Percentiles rank a stretch among this genome's conserved stretches.
These are phyloP conservation scores for Xiphydria camelus DNA, from an alignment of 2,888 invertebrate genomes.

Conservation along the genomic window DNA sequence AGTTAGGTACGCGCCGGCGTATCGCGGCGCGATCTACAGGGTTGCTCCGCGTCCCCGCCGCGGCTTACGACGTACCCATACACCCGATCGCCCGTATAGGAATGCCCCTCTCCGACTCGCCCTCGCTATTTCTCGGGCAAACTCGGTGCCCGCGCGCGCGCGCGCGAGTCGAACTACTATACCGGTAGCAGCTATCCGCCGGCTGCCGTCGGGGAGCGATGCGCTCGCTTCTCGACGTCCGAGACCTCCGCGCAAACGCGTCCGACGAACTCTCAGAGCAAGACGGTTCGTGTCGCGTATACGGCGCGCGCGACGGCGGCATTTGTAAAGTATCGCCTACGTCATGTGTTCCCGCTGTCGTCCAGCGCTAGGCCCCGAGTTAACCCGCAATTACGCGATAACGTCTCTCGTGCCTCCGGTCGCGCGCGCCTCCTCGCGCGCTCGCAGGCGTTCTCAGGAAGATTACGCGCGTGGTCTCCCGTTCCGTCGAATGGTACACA, in stretches of 20 bases:
- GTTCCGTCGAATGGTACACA: too few species aligned
- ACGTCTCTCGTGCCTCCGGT: constrained; percentile 31
- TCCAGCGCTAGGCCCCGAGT: too few species aligned
- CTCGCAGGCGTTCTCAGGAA: too few species aligned
- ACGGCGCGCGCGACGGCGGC: constrained; percentile 14
- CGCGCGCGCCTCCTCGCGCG: constrained; percentile 9
- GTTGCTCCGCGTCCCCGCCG: constrained; percentile 7
- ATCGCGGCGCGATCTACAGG: constrained; percentile 29
- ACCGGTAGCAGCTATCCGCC: too few species aligned
- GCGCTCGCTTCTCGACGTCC: constrained; percentile 9
- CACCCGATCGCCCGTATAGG: too few species aligned
- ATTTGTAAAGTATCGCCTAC: too few species aligned
- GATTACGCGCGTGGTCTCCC: too few species aligned
- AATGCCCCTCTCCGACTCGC: not conserved
- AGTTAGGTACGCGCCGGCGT: constrained; percentile 25
- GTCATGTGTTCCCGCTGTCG: too few species aligned
- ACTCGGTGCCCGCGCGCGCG: not conserved
- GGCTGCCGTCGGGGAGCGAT: constrained; percentile 10
- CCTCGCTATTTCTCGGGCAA: not conserved
- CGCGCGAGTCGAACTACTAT: constrained; percentile 3
- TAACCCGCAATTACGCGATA: constrained; percentile 54
- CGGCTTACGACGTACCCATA: too few species aligned
- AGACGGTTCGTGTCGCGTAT: not conserved
- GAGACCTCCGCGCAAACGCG: constrained; percentile 9
- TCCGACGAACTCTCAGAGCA: too few species aligned